These are phyloP conservation scores for Dreissena rostriformis DNA, from an alignment of 1,140 invertebrate genomes.

Conservation along the genomic window DNA sequence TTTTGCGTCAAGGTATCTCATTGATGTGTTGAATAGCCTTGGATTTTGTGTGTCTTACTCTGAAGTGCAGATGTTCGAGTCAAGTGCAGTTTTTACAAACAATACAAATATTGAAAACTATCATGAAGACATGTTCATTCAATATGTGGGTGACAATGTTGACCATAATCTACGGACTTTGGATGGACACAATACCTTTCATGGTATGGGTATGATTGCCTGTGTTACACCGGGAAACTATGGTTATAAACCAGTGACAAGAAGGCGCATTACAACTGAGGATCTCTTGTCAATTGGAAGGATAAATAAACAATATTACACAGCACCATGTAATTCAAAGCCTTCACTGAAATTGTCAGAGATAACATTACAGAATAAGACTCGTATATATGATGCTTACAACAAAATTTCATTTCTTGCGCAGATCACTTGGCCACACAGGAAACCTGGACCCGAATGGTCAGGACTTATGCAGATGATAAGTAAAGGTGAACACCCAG, in stretches of 20 bases:
- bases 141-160: conserved; percentile 71
- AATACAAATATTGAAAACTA: neutral
- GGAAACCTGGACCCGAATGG: conserved; percentile 20
- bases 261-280: neutral
- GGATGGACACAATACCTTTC: conserved; percentile 62
- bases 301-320: neutral
- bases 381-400: neutral
- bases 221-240: conserved; percentile 51
- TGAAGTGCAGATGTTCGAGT: conserved; percentile 31
- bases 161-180: conserved; percentile 55
- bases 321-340: neutral
- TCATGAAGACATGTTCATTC: conserved; percentile 42
- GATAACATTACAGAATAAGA: neutral
- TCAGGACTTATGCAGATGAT: conserved; percentile 53
- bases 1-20: conserved; percentile 17
- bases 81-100: conserved; percentile 12
- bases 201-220: conserved; percentile 60
- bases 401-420: neutral
- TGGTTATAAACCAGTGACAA: neutral
- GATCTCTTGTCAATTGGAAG: conserved; percentile 10
- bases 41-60: conserved; percentile 18
- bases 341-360: conserved; percentile 4
- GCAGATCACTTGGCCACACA: conserved; percentile 7
- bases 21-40: conserved; percentile 9
- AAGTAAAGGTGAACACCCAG: conserved; percentile 51